Evolutionary conservation across 2,113 vertebrate species (phyloP).

Genomic region (Oncorhynchus mykiss): DNA sequence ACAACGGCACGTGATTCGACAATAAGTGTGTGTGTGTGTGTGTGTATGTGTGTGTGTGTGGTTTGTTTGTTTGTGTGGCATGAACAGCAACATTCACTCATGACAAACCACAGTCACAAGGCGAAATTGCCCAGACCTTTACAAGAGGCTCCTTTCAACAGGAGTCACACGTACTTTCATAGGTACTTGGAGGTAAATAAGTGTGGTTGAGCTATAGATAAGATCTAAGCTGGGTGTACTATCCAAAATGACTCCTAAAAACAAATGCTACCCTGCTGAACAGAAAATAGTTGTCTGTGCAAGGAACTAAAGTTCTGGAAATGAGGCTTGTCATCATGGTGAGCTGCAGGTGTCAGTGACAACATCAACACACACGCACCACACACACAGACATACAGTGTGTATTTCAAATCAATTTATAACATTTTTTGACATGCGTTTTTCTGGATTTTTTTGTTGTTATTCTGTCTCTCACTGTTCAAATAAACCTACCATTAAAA

Average conservation of each 20-base stretch:
- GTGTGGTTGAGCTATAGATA: neutral
- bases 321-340: neutral
- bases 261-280: neutral
- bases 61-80: neutral
- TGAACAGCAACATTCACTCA: neutral
- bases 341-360: neutral
- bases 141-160: slow-evolving; percentile 1
- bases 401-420: no score
- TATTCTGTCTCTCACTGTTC: no score
- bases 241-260: neutral
- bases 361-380: neutral
- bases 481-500: no score
- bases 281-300: neutral
- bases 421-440: no score
- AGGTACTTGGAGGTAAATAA: neutral
- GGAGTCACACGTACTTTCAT: neutral
- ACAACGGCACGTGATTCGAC: neutral
- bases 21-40: neutral
- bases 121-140: neutral
- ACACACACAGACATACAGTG: neutral
- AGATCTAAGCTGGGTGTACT: neutral
- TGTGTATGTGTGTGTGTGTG: neutral
- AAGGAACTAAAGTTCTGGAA: neutral
- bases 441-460: no score
- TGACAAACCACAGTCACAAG: neutral